Evolutionary conservation across 2,888 invertebrate genomes (phyloP).

Genomic region (Tuta absoluta): DNA sequence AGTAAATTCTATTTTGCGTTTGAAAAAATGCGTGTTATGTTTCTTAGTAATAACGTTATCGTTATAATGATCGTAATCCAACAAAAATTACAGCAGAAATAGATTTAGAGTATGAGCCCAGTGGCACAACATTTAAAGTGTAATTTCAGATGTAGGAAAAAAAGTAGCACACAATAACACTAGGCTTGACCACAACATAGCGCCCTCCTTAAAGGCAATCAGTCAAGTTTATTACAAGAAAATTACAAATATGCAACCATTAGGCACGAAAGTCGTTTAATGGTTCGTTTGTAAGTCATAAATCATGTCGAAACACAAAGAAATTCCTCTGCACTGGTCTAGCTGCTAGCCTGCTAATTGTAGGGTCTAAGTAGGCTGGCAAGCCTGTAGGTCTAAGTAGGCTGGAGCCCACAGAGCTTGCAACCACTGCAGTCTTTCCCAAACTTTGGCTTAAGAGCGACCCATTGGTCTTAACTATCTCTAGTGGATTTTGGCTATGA

Average conservation of each 20-base stretch:
- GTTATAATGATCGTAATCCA: background rate
- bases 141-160: background rate
- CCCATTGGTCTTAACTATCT: too few species aligned
- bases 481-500: too few species aligned
- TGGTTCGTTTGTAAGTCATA: slow-evolving; percentile 24
- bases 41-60: background rate
- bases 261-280: slow-evolving; percentile 25
- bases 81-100: too few species aligned
- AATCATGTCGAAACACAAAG: slow-evolving; percentile 29
- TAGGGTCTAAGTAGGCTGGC: slow-evolving; percentile 41
- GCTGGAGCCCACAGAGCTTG: too few species aligned
- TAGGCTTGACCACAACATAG: background rate
- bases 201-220: slow-evolving; percentile 20
- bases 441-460: too few species aligned
- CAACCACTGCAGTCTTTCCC: too few species aligned
- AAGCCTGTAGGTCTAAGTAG: slow-evolving; percentile 30
- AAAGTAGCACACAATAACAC: slow-evolving; percentile 2
- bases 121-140: background rate
- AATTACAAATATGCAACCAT: slow-evolving; percentile 23
- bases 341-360: slow-evolving; percentile 42
- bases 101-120: too few species aligned
- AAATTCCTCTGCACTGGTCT: slow-evolving; percentile 42
- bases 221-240: slow-evolving; percentile 21
- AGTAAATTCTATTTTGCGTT: background rate
- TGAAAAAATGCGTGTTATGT: background rate